Base-by-base conservation (phyloP, 2,797 vertebrate genomes). In the Mustela erminea region DNA sequence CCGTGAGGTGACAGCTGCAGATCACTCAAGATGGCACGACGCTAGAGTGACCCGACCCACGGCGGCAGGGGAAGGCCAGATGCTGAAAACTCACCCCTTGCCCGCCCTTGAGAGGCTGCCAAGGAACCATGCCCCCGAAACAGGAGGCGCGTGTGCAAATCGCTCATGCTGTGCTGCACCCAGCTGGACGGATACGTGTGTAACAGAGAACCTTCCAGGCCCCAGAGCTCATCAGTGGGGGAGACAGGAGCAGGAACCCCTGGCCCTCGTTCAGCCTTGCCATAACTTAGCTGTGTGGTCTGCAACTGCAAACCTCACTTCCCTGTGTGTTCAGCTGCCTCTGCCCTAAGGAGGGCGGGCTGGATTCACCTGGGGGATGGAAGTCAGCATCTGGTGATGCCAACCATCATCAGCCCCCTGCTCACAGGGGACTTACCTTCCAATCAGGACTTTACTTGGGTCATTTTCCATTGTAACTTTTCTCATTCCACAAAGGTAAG, bases 71-170 rank as follows among this genome's bases (percentile, higher is more conserved):
- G 78, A n/a, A 91, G 93, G 87, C 92, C 96, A 97, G 96, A 95
- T 88, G 97, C 94, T 0, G 11, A 94, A 87, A 93, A 66, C 85
- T 64, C 95, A 93, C 96, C 93, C 95, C 95, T 89, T 10, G 56
- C 95, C 97, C 7, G 74, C 95, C 97, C 97, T 91, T 92, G 93
- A 97, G 94, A 86, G 83, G 93, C 96, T 96, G 97, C 96, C 95
- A 95, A 97, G 95, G 97, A 97, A 93, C 85, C 43, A 23, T 82
- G 90, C 60, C 97, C 72, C 85, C 2, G 17, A 81, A 96, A 94
- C 88, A 58, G 86, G 88, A 87, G 93, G 85, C 52, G 20, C 3
- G 18, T 14, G 12, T 18, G 70, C 17, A 49, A 90, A 60, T 70
- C 0, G 0, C n/a, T 17, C 7, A 0, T 2, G 58, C 83, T 8